Base-by-base conservation (phyloP, 2,888 invertebrate species). In the Eilema griseolum region DNA sequence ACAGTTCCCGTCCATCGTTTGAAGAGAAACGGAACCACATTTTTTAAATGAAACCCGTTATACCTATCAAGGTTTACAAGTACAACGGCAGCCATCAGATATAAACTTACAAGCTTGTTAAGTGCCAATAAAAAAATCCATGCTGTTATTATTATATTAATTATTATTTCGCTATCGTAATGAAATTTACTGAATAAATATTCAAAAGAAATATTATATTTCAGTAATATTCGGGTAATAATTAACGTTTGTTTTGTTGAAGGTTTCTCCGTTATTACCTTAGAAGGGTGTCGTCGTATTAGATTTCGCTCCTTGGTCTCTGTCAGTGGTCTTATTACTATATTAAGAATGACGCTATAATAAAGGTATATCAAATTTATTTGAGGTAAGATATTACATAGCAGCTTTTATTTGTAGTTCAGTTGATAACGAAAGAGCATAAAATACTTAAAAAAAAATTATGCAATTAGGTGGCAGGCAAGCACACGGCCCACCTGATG, bases 91-190 rank as follows among this genome's bases (percentile, higher is more conserved):
- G 76, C 63, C 74, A 76, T 63, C 70, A 66, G 31, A 74, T 72
- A 74, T 66, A 70, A 72, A 72, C 77, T 78, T 71, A 67, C 69
- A 74, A 79, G 69, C 69, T 71, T 79, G 69, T 78, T 76, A 78
- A 76, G 66, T 66, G 74, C 70, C 76, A 66, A 70, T 64, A 26
- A 62, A 75, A 76, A 72, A 10, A n/a, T 52, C 5, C 52, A n/a
- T n/a, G 10, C n/a, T 52, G 2, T 16, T 20, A 2, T 52, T 52
- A 52, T 46, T 46, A 20, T 52, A 52, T 52, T 52, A n/a, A 52
- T 52, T 52, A 52, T 52, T 52, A 52, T n/a, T 52, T n/a, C 52
- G n/a, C n/a, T 52, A n/a, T n/a, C n/a, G 52, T 52, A 52, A 41
- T 41, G 16, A 41, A 41, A 16, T 41, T 41, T 41, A 41, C 11